Evolutionary conservation across 2,797 vertebrate species (phyloP).

Genomic region (Pantherophis alleghaniensis): DNA sequence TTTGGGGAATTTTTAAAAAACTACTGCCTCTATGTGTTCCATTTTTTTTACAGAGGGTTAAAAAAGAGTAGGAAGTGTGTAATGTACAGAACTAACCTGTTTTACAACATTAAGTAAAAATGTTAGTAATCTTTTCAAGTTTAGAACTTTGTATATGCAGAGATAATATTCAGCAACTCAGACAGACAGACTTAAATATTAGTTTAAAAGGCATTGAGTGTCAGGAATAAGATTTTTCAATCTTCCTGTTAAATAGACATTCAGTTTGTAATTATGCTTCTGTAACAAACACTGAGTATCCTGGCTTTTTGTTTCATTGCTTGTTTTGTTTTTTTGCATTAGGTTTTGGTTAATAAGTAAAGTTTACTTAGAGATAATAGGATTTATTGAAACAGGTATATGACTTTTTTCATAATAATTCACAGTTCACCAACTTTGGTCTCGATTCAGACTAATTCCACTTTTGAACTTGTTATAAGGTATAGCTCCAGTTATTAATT

Average conservation of each 20-base stretch:
- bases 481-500: slow-evolving; percentile 13
- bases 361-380: not conserved
- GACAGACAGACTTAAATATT: not conserved
- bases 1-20: not conserved
- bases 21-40: slow-evolving; percentile 6
- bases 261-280: slow-evolving; percentile 1
- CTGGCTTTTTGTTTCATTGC: slow-evolving; percentile 12
- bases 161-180: slow-evolving; percentile 4
- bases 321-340: not conserved
- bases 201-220: slow-evolving; percentile 19
- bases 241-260: slow-evolving; percentile 9
- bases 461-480: slow-evolving; percentile 18
- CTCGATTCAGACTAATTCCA: not conserved
- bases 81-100: not conserved
- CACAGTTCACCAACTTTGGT: not conserved
- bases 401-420: not conserved
- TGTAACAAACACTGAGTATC: not conserved
- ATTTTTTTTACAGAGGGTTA: not conserved
- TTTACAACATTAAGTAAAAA: slow-evolving; percentile 10
- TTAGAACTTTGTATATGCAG: not conserved
- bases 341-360: not conserved
- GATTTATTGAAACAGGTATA: not conserved
- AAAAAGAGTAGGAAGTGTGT: not conserved
- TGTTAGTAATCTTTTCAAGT: slow-evolving; percentile 7
- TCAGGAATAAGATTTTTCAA: fast-evolving